Percentiles rank a stretch among this genome's conserved stretches.
phyloP scores from a whole-genome alignment of 2,888 invertebrate genomes.

The Loripinus fragilis region DNA sequence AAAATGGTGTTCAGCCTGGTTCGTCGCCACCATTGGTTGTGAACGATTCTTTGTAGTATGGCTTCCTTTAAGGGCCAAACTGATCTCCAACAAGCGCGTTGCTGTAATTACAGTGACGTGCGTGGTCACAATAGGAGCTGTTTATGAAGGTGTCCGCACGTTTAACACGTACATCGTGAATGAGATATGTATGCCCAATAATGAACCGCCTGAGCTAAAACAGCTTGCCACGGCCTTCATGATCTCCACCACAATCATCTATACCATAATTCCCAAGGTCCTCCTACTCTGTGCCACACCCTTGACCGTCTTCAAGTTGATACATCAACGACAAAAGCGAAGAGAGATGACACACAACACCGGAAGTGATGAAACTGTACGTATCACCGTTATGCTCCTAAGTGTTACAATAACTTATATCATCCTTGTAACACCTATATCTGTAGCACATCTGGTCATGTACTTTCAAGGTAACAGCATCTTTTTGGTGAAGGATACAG shows the following conservation, averaged over 20 bases:
- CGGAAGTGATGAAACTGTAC: slow-evolving; percentile 40
- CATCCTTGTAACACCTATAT: slow-evolving; percentile 65
- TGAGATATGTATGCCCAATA: slow-evolving; percentile 38
- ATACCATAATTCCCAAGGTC: slow-evolving; percentile 55
- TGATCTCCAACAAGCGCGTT: slow-evolving; percentile 45
- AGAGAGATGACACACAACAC: slow-evolving; percentile 1
- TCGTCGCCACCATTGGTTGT: slow-evolving; percentile 59
- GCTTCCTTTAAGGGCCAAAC: slow-evolving; percentile 59
- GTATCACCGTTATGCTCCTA: slow-evolving; percentile 68
- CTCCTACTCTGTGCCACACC: slow-evolving; percentile 59
- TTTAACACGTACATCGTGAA: slow-evolving; percentile 49
- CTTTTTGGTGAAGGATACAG: slow-evolving; percentile 53
- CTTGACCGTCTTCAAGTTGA: slow-evolving; percentile 48
- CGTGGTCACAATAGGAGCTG: slow-evolving; percentile 12
- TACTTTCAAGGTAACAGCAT: slow-evolving; percentile 57
- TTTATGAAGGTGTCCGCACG: slow-evolving; percentile 57
- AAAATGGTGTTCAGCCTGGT: slow-evolving; percentile 66
- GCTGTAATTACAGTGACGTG: slow-evolving; percentile 26
- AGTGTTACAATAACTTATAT: slow-evolving; percentile 65
- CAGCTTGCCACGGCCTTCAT: slow-evolving; percentile 39
- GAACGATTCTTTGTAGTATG: slow-evolving; percentile 67
- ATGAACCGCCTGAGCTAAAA: slow-evolving; percentile 23
- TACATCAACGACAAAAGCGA: slow-evolving; percentile 27
- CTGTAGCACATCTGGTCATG: slow-evolving; percentile 61
- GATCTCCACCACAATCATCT: slow-evolving; percentile 52